A percentile compares a stretch with the other conserved stretches of the same genome.
phyloP scores from a whole-genome alignment of 2,797 vertebrate genomes.

The Phoebastria nigripes region DNA sequence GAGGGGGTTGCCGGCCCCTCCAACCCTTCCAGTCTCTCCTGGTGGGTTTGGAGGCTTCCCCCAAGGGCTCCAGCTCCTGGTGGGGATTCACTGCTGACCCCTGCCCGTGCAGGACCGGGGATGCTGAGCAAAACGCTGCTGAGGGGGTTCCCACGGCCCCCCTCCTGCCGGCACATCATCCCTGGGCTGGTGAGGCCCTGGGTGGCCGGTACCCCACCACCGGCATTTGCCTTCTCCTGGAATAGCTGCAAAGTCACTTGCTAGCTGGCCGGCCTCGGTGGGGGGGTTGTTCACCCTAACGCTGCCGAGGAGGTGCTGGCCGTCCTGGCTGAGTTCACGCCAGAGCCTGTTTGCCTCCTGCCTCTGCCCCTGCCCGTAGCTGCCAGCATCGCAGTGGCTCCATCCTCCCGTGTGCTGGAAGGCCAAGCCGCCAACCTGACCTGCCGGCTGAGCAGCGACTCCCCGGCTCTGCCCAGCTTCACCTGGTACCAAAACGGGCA shows the following conservation, averaged over 20 bases:
- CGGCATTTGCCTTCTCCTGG: neutral
- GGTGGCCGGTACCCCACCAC: neutral
- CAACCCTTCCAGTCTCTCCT: neutral
- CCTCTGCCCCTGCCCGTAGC: neutral
- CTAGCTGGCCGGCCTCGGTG: fast-evolving
- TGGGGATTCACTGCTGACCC: neutral
- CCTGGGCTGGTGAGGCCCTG: neutral
- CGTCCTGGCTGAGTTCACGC: neutral
- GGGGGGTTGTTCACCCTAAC: fast-evolving
- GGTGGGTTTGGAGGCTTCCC: neutral
- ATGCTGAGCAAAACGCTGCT: fast-evolving
- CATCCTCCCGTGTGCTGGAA: conserved; percentile 41
- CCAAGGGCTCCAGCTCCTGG: neutral
- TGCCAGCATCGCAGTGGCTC: conserved; percentile 41
- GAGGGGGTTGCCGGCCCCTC: neutral
- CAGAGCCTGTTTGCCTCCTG: fast-evolving
- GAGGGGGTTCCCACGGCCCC: neutral
- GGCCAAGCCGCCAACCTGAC: conserved; percentile 56
- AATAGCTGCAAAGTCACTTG: neutral
- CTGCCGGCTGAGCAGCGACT: conserved; percentile 47
- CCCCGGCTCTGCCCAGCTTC: neutral
- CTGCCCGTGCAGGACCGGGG: neutral
- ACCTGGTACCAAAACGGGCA: conserved; percentile 69
- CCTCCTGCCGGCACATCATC: neutral
- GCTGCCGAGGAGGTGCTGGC: fast-evolving